Conservation (phyloP, 2,888 invertebrate species). For the Empis livida region DNA sequence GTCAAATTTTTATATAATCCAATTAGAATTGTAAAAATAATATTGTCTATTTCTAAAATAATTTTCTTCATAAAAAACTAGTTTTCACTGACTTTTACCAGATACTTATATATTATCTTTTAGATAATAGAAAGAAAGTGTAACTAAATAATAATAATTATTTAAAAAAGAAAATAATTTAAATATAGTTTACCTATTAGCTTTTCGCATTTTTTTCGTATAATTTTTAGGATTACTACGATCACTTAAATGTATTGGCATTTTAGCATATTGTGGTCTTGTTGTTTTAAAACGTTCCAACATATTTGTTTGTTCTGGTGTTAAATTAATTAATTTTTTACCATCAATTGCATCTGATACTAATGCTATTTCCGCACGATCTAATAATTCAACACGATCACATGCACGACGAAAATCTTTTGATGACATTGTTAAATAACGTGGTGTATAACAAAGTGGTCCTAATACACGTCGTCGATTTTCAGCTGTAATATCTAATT, state of each 20-base stretch:
- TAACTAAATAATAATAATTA: too few relatives aligned
- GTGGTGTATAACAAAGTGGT: conserved; percentile 30
- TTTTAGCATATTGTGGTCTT: conserved; percentile 31
- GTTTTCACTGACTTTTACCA: too few relatives aligned
- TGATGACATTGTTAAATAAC: conserved; percentile 27
- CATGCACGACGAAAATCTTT: conserved; percentile 30
- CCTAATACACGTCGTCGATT: conserved; percentile 34
- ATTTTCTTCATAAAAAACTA: too few relatives aligned
- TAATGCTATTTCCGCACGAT: conserved; percentile 27
- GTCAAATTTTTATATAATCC: too few relatives aligned
- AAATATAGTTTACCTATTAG: conserved; percentile 20
- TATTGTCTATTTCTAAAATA: too few relatives aligned
- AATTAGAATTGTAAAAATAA: too few relatives aligned
- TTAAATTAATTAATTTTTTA: conserved; percentile 30
- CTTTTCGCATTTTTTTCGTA: conserved; percentile 33
- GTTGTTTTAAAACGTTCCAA: conserved; percentile 31
- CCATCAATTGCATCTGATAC: conserved; percentile 30
- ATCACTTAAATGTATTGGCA: conserved; percentile 35
- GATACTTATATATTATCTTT: too few relatives aligned
- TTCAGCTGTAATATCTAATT: conserved; percentile 28
- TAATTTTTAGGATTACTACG: conserved; percentile 35
- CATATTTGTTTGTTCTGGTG: conserved; percentile 30
- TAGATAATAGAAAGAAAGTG: too few relatives aligned
- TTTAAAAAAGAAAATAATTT: not conserved
- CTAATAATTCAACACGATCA: conserved; percentile 31